Evolutionary conservation across 2,797 vertebrate species (phyloP).

Genomic region (Meriones psammophilus): DNA sequence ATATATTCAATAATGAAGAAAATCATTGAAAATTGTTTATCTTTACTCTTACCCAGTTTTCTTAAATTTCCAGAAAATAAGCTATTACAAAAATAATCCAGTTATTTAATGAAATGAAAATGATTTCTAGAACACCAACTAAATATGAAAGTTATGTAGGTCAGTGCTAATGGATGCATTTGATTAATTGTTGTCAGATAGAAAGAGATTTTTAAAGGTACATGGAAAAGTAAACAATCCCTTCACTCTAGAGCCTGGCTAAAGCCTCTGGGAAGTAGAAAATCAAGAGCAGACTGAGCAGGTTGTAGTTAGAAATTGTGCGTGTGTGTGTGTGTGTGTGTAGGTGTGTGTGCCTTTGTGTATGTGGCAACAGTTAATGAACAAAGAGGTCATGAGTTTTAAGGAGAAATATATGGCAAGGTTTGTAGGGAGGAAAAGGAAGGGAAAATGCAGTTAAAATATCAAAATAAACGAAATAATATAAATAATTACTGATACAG

Average conservation of each 20-base stretch:
- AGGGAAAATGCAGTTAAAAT: background rate
- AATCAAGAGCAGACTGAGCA: background rate
- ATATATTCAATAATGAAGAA: background rate
- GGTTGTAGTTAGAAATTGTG: background rate
- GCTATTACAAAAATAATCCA: background rate
- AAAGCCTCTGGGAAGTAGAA: background rate
- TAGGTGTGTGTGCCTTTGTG: background rate
- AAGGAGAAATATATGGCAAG: background rate
- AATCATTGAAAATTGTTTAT: background rate
- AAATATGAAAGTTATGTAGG: background rate
- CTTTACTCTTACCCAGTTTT: background rate
- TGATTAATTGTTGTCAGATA: background rate
- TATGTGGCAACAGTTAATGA: background rate
- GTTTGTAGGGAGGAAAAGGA: background rate
- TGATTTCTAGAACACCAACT: background rate
- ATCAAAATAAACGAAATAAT: background rate
- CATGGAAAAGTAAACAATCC: background rate
- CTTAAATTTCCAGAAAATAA: constrained; percentile 5
- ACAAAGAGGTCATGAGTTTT: background rate
- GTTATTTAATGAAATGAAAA: constrained; percentile 55
- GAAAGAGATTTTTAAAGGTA: background rate
- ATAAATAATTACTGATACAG: background rate
- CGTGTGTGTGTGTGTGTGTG: background rate
- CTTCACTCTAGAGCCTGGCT: background rate
- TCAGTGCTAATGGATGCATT: background rate